A percentile compares a stretch with the other conserved stretches of the same genome.
These are phyloP conservation scores for Isurus oxyrinchus DNA, from an alignment of 2,113 vertebrate genomes.

Conservation along the genomic window DNA sequence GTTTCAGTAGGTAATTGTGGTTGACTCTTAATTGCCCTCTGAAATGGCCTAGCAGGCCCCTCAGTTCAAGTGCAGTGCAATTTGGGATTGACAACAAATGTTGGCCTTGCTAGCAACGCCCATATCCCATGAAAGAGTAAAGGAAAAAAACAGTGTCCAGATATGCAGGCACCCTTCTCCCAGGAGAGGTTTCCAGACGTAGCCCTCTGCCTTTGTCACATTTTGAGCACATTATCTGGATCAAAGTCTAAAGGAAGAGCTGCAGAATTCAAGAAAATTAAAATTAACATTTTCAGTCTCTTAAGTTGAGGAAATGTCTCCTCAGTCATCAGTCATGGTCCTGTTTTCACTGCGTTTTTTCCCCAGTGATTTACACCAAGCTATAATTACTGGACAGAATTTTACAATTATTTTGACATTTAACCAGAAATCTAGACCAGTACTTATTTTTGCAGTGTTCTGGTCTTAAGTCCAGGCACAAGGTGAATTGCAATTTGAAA, in stretches of 20 bases:
- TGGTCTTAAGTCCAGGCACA: neutral
- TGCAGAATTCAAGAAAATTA: neutral
- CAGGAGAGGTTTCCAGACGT: neutral
- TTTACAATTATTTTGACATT: neutral
- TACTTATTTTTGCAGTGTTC: neutral
- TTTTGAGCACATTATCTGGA: neutral
- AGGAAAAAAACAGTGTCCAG: neutral
- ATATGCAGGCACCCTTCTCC: neutral
- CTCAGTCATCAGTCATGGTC: neutral
- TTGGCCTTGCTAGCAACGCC: too few species aligned
- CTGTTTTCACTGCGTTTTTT: neutral
- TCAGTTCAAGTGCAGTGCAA: too few species aligned
- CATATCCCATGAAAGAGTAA: too few species aligned
- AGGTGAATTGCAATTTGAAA: neutral
- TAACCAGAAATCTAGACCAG: neutral
- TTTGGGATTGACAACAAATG: too few species aligned
- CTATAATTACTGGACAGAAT: neutral
- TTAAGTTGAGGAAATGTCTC: neutral
- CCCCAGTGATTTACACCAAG: neutral
- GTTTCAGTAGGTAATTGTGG: too few species aligned
- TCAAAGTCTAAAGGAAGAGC: neutral
- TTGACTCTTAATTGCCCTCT: too few species aligned
- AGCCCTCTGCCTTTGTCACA: neutral
- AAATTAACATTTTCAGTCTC: neutral
- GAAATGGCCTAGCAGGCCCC: too few species aligned